phyloP scores from a whole-genome alignment of 1,140 invertebrate genomes.

The Drosophila serrata region DNA sequence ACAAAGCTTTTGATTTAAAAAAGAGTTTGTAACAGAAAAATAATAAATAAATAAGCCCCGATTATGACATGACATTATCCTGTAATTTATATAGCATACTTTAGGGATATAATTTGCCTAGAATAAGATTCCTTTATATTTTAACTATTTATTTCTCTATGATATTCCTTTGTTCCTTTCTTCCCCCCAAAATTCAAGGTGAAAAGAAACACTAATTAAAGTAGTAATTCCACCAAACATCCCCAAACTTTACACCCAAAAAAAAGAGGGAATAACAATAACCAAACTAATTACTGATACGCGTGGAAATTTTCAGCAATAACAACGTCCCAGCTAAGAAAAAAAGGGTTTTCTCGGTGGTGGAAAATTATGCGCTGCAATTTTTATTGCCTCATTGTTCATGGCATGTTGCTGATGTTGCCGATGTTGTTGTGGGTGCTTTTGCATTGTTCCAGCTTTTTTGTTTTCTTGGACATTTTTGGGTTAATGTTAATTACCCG shows the following conservation, averaged over 20 bases:
- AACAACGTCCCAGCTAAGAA: constrained; percentile 13
- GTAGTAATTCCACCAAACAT: constrained; percentile 10
- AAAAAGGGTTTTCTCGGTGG: constrained; percentile 67
- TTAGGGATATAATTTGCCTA: no score
- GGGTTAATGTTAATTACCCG: constrained; percentile 83
- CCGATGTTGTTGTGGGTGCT: constrained; percentile 56
- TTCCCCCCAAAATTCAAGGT: neutral
- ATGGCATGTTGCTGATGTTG: constrained; percentile 59
- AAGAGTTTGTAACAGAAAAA: neutral
- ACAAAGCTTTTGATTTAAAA: neutral
- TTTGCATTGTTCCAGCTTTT: constrained; percentile 70
- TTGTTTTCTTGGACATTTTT: constrained; percentile 72
- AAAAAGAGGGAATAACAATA: constrained; percentile 55
- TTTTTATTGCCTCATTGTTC: constrained; percentile 83
- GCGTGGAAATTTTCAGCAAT: constrained; percentile 72
- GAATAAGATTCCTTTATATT: neutral
- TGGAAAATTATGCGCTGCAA: constrained; percentile 80
- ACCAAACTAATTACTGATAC: constrained; percentile 81
- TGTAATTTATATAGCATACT: neutral
- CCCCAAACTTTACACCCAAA: constrained; percentile 4
- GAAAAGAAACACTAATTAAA: constrained; percentile 5
- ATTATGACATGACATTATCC: neutral
- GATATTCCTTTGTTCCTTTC: constrained; percentile 1
- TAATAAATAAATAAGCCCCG: neutral
- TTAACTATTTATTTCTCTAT: neutral